Evolutionary conservation across 2,113 vertebrate species (phyloP).

Genomic region (Nyctibius bracteatus): DNA sequence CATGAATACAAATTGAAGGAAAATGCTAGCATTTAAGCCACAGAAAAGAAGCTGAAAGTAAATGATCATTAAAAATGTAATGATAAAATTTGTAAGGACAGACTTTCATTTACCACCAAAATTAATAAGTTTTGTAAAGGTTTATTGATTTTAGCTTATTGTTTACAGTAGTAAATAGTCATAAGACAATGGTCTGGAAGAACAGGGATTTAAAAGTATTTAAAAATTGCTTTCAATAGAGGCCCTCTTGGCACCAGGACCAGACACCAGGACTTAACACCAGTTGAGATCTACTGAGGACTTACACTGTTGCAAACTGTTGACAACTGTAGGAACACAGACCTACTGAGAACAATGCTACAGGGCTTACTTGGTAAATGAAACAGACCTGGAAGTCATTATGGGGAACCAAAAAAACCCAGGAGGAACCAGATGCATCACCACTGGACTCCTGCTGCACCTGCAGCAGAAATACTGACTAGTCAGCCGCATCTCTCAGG

Average conservation of each 20-base stretch:
- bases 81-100: neutral
- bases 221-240: neutral
- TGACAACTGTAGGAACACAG: neutral
- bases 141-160: neutral
- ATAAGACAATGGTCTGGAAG: neutral
- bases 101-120: neutral
- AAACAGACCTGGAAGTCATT: neutral
- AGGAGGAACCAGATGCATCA: neutral
- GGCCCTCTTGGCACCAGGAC: neutral
- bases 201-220: neutral
- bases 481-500: neutral
- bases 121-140: neutral
- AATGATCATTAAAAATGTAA: neutral
- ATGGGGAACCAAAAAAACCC: neutral
- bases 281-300: neutral
- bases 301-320: neutral
- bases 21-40: neutral
- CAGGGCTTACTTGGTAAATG: neutral
- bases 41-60: neutral
- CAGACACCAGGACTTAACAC: no score
- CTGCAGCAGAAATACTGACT: neutral
- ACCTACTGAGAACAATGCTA: neutral
- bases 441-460: neutral
- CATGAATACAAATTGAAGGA: neutral
- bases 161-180: neutral